Evolutionary conservation across 2,888 invertebrate genomes (phyloP).

Genomic region (Encarsia formosa): DNA sequence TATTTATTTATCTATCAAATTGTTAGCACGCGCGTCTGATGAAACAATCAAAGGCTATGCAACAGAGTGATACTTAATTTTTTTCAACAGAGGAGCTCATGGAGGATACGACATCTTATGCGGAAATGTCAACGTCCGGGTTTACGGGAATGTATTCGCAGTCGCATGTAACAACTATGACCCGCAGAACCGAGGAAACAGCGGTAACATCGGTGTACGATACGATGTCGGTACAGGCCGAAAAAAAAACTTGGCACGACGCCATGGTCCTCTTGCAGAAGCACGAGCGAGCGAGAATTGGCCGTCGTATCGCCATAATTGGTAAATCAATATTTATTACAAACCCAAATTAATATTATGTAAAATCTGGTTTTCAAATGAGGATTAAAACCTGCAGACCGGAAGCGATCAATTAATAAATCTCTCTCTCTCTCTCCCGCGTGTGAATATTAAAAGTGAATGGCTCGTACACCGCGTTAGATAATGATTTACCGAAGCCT

Average conservation of each 20-base stretch:
- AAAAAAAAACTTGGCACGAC: conserved; percentile 3
- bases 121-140: background rate
- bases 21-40: too few species aligned
- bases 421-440: background rate
- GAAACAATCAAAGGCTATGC: too few species aligned
- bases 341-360: too few species aligned
- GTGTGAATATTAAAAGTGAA: background rate
- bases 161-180: too few species aligned
- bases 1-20: too few species aligned
- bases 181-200: background rate
- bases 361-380: too few species aligned
- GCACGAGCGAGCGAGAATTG: conserved; percentile 40
- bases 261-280: conserved; percentile 37
- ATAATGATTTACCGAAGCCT: too few species aligned
- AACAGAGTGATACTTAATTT: background rate
- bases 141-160: background rate
- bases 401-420: too few species aligned
- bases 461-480: too few species aligned
- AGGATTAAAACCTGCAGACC: too few species aligned
- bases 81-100: background rate
- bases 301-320: conserved; percentile 18
- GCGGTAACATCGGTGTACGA: background rate
- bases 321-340: background rate
- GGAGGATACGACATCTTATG: background rate
- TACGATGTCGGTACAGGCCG: background rate